Base-by-base conservation (phyloP, 2,888 invertebrate species). In the Eristalinus sepulchralis region DNA sequence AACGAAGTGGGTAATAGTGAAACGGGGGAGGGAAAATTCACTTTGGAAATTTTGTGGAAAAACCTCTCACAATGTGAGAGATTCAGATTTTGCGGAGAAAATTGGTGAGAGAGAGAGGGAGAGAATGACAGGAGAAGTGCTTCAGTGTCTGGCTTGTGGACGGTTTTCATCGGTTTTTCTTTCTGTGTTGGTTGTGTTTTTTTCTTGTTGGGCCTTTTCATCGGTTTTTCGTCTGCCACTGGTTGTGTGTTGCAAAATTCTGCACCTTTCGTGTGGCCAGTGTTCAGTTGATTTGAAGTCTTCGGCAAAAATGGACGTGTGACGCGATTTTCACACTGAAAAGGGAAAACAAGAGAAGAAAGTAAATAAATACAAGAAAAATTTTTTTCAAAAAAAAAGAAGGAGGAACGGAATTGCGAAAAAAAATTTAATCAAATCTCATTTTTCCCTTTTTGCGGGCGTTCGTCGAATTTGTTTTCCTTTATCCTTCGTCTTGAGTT, bases 301-400 rank as follows among this genome's bases (percentile, higher is more conserved):
- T 83, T 62, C 83, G 83, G 83, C 75, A 24, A 83, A 86, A 86
- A 83, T 86, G 86, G 86, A 86, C 83, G 86, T 86, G 83, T 86
- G 83, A 75, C 86, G 83, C 78, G 86, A 75, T 83, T 86, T 83
- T 78, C 57, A 67, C 27, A 47, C 67, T 47, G 55, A 36, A 55
- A 84, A 73, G 22, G 67, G 62, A 72, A 73, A 80, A 73, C 60
- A 72, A 66, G 24, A 59, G 17, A 47, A 34, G 31, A 39, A 64
- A 34, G 17, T 34, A 63, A 60, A 53, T 47, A 57, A 75, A 53
- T 57, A 22, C 24, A 10, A 11, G 27, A 62, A 20, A 75, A 62
- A 24, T n/a, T n/a, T n/a, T n/a, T n/a, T n/a, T n/a, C n/a, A 67
- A 57, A 66, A 20, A 31, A 27, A 17, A 33, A 66, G 62, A 55